Conservation (phyloP, 2,888 invertebrate genomes). For the Tipula vernalis region DNA sequence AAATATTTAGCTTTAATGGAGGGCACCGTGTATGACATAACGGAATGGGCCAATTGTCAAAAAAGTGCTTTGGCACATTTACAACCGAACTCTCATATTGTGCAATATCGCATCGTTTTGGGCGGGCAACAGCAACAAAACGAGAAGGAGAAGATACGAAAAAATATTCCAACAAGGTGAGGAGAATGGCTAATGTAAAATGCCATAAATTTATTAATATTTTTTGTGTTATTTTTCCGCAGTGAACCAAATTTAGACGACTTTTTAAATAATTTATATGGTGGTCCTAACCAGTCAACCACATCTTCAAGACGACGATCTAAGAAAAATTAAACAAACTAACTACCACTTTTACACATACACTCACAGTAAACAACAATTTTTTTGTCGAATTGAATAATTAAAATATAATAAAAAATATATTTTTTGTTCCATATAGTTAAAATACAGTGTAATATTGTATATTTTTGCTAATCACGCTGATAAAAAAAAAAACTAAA, state of each 20-base stretch:
- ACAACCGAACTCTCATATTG: slow-evolving; percentile 81
- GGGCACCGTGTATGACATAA: slow-evolving; percentile 88
- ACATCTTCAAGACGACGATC: slow-evolving; percentile 28
- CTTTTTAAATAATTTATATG: slow-evolving; percentile 34
- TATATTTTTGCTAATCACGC: neutral
- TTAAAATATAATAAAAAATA: neutral
- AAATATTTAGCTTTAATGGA: slow-evolving; percentile 96
- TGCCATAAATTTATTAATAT: neutral
- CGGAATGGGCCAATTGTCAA: slow-evolving; percentile 94
- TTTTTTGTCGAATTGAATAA: neutral
- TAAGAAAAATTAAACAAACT: slow-evolving; percentile 26
- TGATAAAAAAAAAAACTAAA: neutral
- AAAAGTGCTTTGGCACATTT: slow-evolving; percentile 48
- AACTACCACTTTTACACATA: neutral
- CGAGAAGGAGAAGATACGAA: slow-evolving; percentile 22
- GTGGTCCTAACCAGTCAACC: slow-evolving; percentile 31
- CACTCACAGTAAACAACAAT: neutral
- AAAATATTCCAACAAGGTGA: slow-evolving; percentile 21
- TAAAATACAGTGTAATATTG: neutral
- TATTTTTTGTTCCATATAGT: neutral
- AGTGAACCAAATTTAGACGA: slow-evolving; percentile 34
- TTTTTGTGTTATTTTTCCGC: slow-evolving; percentile 11
- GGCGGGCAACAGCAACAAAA: slow-evolving; percentile 32
- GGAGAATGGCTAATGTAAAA: too few species aligned
- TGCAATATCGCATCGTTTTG: slow-evolving; percentile 47